Conservation (phyloP, 2,888 invertebrate genomes). For the Drosophila glabriapex region DNA sequence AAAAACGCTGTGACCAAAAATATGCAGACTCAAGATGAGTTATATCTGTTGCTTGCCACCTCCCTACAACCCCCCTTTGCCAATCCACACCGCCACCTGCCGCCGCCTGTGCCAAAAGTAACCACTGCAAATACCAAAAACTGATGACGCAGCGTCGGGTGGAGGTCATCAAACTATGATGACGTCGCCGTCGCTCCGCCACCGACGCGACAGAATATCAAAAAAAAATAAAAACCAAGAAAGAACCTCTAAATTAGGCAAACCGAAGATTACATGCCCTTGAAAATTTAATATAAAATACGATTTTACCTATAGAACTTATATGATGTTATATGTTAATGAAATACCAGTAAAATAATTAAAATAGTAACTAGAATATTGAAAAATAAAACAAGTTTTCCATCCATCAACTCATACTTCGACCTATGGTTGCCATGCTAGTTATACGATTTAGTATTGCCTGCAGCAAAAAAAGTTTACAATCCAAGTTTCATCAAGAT, state of each 20-base stretch:
- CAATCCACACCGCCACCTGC: not conserved
- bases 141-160: constrained; percentile 68
- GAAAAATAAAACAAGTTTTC: not conserved
- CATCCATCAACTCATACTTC: not conserved
- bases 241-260: not conserved
- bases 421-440: not conserved
- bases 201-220: constrained; percentile 35
- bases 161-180: constrained; percentile 82
- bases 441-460: not conserved
- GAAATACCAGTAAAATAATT: not conserved
- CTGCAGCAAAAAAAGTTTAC: not conserved
- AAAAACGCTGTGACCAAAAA: constrained; percentile 68
- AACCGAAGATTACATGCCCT: not conserved
- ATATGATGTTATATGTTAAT: not conserved
- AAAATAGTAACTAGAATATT: not conserved
- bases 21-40: constrained; percentile 56
- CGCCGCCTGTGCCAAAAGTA: constrained; percentile 2
- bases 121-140: constrained; percentile 54
- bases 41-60: constrained; percentile 31
- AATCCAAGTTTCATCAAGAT: not conserved
- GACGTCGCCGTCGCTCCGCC: constrained; percentile 48
- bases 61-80: not conserved
- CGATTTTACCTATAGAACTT: not conserved
- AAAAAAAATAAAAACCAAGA: not conserved
- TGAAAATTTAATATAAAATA: not conserved